These are phyloP conservation scores for Lasioglossum calceatum DNA, from an alignment of 2,888 invertebrate species.

Conservation along the genomic window DNA sequence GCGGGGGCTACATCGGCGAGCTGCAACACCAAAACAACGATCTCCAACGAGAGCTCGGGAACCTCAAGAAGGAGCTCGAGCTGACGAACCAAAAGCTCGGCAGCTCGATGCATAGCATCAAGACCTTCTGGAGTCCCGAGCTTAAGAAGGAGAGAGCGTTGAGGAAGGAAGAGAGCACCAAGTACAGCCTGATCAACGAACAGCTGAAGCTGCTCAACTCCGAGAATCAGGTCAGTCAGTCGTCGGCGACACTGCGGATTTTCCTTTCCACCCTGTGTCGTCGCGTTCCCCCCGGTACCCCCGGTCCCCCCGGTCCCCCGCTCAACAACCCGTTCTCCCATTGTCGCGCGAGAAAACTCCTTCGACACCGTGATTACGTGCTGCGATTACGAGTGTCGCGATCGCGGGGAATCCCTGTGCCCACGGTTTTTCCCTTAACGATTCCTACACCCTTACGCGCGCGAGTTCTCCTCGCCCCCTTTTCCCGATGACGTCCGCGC, in stretches of 20 bases:
- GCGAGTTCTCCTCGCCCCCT: background rate
- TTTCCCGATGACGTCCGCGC: constrained; percentile 34
- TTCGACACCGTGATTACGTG: background rate
- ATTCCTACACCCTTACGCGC: background rate
- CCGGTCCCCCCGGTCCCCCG: background rate
- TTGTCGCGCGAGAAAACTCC: background rate
- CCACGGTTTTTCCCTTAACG: background rate
- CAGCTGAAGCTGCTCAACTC: constrained; percentile 97
- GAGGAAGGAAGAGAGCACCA: constrained; percentile 98
- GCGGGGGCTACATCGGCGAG: constrained; percentile 92
- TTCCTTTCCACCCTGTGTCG: background rate
- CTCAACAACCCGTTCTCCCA: too few relatives aligned
- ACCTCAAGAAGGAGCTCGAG: constrained; percentile 97
- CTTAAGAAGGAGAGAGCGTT: constrained; percentile 98
- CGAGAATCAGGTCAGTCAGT: constrained; percentile 94
- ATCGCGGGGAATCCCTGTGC: background rate
- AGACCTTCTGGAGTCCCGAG: constrained; percentile 99
- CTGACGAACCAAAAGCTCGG: constrained; percentile 98
- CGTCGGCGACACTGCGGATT: constrained; percentile 30
- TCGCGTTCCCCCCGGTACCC: background rate
- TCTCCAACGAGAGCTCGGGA: constrained; percentile 95
- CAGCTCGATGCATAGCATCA: constrained; percentile 99
- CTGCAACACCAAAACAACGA: constrained; percentile 97
- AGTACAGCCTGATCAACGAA: constrained; percentile 98
- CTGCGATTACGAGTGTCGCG: background rate